Evolutionary conservation across 2,113 vertebrate genomes (phyloP).

Genomic region (Rhea pennata): DNA sequence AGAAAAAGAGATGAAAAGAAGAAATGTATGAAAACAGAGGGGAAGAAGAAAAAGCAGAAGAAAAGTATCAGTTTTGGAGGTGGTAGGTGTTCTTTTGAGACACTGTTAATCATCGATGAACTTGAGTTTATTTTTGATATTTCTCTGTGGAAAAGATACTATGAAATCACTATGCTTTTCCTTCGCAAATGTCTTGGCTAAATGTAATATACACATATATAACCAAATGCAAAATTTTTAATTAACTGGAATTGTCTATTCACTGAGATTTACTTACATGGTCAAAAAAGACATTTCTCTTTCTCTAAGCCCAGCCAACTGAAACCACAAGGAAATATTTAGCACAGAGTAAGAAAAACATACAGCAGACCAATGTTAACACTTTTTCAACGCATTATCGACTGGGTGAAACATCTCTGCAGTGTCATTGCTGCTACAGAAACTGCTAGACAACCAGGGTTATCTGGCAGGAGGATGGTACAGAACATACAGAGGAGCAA

Average conservation of each 20-base stretch:
- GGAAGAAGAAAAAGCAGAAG: neutral
- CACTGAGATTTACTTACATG: neutral
- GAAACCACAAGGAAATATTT: neutral
- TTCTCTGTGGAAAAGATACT: neutral
- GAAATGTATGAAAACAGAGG: neutral
- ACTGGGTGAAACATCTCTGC: neutral
- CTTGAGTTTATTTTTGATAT: neutral
- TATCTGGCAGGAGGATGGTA: neutral
- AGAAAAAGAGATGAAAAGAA: neutral
- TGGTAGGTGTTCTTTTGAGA: neutral
- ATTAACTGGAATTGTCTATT: too few species aligned
- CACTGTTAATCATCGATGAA: neutral
- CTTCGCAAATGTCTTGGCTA: too few species aligned
- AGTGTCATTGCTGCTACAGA: neutral
- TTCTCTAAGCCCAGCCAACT: neutral
- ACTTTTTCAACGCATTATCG: neutral
- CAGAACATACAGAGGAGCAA: slow-evolving; percentile 23
- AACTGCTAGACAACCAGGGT: neutral
- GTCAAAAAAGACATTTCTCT: neutral
- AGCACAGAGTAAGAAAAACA: neutral
- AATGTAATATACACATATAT: too few species aligned
- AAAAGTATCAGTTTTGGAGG: neutral
- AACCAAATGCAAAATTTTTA: too few species aligned
- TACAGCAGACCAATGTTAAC: neutral
- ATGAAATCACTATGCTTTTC: neutral